Conservation (phyloP, 2,797 vertebrate genomes). For the Manis pentadactyla region DNA sequence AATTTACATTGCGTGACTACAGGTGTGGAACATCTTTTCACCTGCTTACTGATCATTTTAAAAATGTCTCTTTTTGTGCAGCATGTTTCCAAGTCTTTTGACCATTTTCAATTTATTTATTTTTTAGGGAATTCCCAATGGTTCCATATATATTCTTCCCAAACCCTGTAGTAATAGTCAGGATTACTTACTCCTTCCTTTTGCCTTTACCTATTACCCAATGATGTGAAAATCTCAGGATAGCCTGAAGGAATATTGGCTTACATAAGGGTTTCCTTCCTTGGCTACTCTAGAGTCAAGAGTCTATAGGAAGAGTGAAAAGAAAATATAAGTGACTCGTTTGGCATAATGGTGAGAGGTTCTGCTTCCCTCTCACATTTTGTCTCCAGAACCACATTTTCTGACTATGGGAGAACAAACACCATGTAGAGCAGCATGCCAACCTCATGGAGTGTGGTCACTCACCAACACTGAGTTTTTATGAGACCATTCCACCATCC, state of each 20-base stretch:
- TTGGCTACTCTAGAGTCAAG: not conserved
- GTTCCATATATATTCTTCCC: not conserved
- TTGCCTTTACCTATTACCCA: not conserved
- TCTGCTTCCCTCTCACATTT: not conserved
- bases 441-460: not conserved
- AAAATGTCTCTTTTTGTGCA: not conserved
- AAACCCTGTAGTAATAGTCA: not conserved
- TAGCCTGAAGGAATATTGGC: not conserved
- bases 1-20: not conserved
- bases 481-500: not conserved
- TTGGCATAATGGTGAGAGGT: not conserved
- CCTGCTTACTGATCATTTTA: not conserved
- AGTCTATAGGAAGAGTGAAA: not conserved
- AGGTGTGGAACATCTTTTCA: not conserved
- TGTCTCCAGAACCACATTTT: not conserved
- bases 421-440: not conserved
- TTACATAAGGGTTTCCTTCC: not conserved
- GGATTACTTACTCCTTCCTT: not conserved
- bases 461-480: not conserved
- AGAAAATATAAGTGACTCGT: not conserved
- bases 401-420: not conserved
- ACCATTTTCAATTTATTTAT: not conserved
- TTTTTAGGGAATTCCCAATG: not conserved
- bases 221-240: not conserved
- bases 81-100: slow-evolving; percentile 11